These are phyloP conservation scores for Notodonta dromedarius DNA, from an alignment of 2,888 invertebrate species.

Conservation along the genomic window DNA sequence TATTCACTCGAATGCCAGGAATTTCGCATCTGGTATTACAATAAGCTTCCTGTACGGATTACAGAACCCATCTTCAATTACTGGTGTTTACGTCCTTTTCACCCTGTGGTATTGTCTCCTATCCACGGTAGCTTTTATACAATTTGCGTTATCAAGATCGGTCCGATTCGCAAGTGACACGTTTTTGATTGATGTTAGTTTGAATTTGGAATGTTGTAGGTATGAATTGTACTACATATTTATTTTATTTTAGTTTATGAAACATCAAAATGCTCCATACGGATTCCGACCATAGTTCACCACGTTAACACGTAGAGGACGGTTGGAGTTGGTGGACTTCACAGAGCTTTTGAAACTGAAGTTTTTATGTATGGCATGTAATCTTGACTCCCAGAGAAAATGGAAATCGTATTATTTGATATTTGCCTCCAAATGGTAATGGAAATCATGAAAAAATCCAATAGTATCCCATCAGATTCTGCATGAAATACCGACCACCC, in stretches of 20 bases:
- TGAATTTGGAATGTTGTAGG: constrained; percentile 35
- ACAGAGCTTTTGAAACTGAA: too few relatives aligned
- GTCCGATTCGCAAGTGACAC: constrained; percentile 52
- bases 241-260: too few relatives aligned
- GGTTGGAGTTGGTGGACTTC: too few relatives aligned
- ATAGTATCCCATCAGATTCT: constrained; percentile 38
- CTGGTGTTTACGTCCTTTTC: background rate
- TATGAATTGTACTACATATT: constrained; percentile 29
- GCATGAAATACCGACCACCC: constrained; percentile 60
- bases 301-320: too few relatives aligned
- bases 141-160: constrained; percentile 61
- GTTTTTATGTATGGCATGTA: too few relatives aligned
- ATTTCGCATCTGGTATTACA: constrained; percentile 82
- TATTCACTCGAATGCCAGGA: constrained; percentile 58
- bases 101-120: constrained; percentile 53
- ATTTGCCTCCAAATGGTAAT: too few relatives aligned
- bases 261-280: too few relatives aligned
- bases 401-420: too few relatives aligned
- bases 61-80: constrained; percentile 58
- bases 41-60: constrained; percentile 82
- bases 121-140: constrained; percentile 62
- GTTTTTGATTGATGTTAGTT: constrained; percentile 49
- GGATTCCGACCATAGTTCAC: too few relatives aligned
- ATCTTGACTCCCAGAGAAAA: too few relatives aligned
- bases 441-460: constrained; percentile 4